Base-by-base conservation (phyloP, 2,888 invertebrate species). In the Deilephila porcellus region DNA sequence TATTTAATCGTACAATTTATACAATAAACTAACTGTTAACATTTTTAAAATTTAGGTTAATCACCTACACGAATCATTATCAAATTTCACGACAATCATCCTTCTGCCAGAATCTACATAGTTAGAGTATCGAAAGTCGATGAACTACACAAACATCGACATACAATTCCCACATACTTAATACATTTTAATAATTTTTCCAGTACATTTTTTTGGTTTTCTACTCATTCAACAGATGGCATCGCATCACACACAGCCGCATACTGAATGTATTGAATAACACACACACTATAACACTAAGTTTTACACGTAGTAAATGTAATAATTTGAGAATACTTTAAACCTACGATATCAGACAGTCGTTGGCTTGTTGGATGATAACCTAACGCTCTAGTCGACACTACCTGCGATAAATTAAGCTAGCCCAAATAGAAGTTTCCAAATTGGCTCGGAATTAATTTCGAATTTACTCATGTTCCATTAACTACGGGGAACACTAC, bases 361-460 rank as follows among this genome's bases (percentile, higher is more conserved):
- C 85, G 81, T 85, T 85, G 85, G 80, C 83, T 75, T 79, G 80
- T 75, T 71, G 78, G 76, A 77, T 77, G 63, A 63, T 64, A 52
- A 56, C 7, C 78, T 76, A 80, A 77, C 77, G 71, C 79, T 81
- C 76, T 80, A 80, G 63, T 75, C 70, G 74, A 78, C 74, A 79
- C 37, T 73, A 74, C 78, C 78, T 78, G 77, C 74, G 79, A 79
- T 79, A 79, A 80, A 80, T 77, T 75, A 81, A 83, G 82, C 80
- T 83, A 83, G 80, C 85, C 83, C 75, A 80, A 81, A 82, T 78
- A 83, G 81, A 80, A 81, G 37, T 74, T 84, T 80, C 82, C 79
- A 88, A 84, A 86, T 77, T 90, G 90, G 91, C 91, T 91, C 90
- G 90, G 91, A 90, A 85, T 84, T 79, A 81, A 82, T 84, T 82